Conservation (phyloP, 2,888 invertebrate species). For the Blastobasis adustella region DNA sequence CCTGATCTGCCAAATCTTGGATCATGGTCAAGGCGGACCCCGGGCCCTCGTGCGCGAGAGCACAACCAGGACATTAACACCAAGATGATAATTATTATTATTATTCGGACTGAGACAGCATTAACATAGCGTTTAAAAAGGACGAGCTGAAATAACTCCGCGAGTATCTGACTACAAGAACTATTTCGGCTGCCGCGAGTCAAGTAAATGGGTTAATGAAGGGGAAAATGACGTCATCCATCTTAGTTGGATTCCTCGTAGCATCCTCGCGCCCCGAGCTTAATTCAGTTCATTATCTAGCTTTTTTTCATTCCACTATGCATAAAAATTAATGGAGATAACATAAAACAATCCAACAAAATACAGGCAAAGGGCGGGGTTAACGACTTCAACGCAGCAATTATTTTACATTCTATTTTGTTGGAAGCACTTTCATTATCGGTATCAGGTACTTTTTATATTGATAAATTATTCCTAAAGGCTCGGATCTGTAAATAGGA, state of each 20-base stretch:
- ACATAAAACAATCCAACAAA: constrained; percentile 9
- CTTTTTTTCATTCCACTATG: constrained; percentile 19
- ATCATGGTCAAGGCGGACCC: too few relatives aligned
- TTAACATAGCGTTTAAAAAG: too few relatives aligned
- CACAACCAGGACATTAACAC: too few relatives aligned
- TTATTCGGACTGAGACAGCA: too few relatives aligned
- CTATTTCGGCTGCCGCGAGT: constrained; percentile 46
- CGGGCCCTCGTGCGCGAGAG: too few relatives aligned
- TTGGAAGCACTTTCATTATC: background rate
- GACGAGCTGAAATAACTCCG: too few relatives aligned
- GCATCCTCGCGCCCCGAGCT: constrained; percentile 40
- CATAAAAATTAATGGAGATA: constrained; percentile 33
- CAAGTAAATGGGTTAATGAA: constrained; percentile 67
- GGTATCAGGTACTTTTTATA: background rate
- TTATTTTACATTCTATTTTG: constrained; percentile 1
- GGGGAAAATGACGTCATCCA: constrained; percentile 63
- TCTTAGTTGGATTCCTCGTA: constrained; percentile 64
- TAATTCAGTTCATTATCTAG: constrained; percentile 44
- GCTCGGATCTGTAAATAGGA: too few relatives aligned
- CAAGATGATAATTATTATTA: too few relatives aligned
- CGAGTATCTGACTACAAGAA: constrained; percentile 27
- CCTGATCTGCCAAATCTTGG: too few relatives aligned
- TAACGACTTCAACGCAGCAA: constrained; percentile 2
- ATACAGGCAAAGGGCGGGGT: constrained; percentile 7
- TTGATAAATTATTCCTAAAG: background rate